These are phyloP conservation scores for Polyergus mexicanus DNA, from an alignment of 1,140 invertebrate species.

Conservation along the genomic window DNA sequence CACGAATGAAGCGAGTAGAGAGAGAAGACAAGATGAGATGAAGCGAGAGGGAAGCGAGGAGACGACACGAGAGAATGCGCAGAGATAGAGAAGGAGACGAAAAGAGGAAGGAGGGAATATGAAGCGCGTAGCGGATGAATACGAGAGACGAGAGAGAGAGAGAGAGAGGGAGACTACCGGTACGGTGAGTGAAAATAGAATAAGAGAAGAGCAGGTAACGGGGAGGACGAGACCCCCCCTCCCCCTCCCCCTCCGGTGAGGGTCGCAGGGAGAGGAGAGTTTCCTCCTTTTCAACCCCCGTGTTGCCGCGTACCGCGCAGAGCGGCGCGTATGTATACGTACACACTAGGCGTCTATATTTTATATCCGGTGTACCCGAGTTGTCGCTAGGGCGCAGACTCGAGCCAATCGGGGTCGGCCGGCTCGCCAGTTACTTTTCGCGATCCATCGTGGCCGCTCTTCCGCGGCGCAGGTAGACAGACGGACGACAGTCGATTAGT, in stretches of 20 bases:
- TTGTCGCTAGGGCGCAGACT: conserved; percentile 80
- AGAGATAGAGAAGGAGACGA: conserved; percentile 31
- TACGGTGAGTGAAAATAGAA: conserved; percentile 59
- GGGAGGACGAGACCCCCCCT: conserved; percentile 46
- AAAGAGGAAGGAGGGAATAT: conserved; percentile 35
- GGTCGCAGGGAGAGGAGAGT: conserved; percentile 49
- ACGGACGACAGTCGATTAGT: conserved; percentile 62
- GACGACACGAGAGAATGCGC: background rate
- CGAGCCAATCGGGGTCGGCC: conserved; percentile 77
- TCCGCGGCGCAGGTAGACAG: conserved; percentile 69
- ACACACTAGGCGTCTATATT: conserved; percentile 76
- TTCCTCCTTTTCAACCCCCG: conserved; percentile 70
- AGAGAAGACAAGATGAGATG: conserved; percentile 9
- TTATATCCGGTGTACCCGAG: conserved; percentile 79
- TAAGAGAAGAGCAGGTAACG: conserved; percentile 49
- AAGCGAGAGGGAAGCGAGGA: conserved; percentile 10
- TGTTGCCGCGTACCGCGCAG: conserved; percentile 57
- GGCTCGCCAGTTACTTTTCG: conserved; percentile 83
- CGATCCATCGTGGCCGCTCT: conserved; percentile 80
- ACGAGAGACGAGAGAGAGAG: background rate
- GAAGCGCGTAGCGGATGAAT: background rate
- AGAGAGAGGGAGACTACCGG: conserved; percentile 18
- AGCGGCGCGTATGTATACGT: conserved; percentile 71
- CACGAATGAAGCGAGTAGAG: conserved; percentile 44
- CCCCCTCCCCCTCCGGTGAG: background rate